Conservation (phyloP, 2,888 invertebrate genomes). For the Allolobophora icterica region DNA sequence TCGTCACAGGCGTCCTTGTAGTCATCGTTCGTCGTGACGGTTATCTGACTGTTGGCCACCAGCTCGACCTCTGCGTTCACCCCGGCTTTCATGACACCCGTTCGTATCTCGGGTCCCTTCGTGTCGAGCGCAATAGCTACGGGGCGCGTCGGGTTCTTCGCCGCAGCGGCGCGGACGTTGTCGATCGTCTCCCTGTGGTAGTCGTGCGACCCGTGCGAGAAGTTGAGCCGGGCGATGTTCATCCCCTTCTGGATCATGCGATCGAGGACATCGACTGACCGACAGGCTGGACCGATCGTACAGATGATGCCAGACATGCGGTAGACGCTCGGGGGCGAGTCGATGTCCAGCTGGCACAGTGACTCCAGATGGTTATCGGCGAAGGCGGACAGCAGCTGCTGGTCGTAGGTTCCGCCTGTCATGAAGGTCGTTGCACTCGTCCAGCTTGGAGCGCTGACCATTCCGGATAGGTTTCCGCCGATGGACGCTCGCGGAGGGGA, state of each 20-base stretch:
- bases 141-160: slow-evolving; percentile 68
- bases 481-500: slow-evolving; percentile 21
- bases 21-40: slow-evolving; percentile 77
- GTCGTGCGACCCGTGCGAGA: slow-evolving; percentile 94
- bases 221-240: slow-evolving; percentile 94
- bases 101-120: slow-evolving; percentile 97
- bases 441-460: slow-evolving; percentile 42
- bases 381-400: slow-evolving; percentile 62
- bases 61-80: slow-evolving; percentile 88
- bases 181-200: slow-evolving; percentile 80
- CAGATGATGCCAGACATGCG: slow-evolving; percentile 94
- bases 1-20: slow-evolving; percentile 80
- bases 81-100: slow-evolving; percentile 90
- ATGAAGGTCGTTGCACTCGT: slow-evolving; percentile 42
- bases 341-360: slow-evolving; percentile 90
- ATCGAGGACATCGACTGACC: slow-evolving; percentile 80
- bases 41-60: slow-evolving; percentile 81
- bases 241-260: slow-evolving; percentile 96
- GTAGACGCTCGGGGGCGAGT: slow-evolving; percentile 83
- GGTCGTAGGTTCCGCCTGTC: slow-evolving; percentile 49
- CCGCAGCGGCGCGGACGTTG: slow-evolving; percentile 80
- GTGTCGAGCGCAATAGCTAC: slow-evolving; percentile 96
- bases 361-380: slow-evolving; percentile 81
- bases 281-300: slow-evolving; percentile 78
- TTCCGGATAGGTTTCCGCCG: not conserved